Percentiles rank a stretch among this genome's conserved stretches.
phyloP scores from a whole-genome alignment of 2,797 vertebrate genomes.

The Parambassis ranga region DNA sequence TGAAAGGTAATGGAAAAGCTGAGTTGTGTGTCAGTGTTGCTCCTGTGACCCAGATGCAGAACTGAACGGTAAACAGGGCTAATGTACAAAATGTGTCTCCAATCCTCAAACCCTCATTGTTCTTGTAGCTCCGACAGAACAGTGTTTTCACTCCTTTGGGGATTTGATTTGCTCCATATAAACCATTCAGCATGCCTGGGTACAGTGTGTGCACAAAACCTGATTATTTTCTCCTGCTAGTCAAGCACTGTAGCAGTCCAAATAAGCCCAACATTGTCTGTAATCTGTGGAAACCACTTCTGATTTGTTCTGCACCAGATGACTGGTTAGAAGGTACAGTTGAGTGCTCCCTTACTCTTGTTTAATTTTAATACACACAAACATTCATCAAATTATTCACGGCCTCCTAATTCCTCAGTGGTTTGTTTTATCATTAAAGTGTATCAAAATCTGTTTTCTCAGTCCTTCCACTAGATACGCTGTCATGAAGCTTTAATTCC shows the following conservation, averaged over 20 bases:
- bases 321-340: constrained; percentile 13
- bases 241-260: constrained; percentile 14
- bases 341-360: neutral
- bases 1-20: neutral
- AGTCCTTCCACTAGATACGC: constrained; percentile 9
- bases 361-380: constrained; percentile 23
- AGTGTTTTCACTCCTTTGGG: constrained; percentile 11
- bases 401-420: constrained; percentile 36
- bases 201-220: constrained; percentile 22
- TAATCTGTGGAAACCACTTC: constrained; percentile 31
- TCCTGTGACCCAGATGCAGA: neutral
- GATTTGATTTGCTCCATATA: constrained; percentile 29
- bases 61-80: neutral
- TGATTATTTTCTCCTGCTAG: constrained; percentile 30
- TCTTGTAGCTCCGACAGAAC: neutral
- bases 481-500: neutral
- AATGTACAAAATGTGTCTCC: neutral
- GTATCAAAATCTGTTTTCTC: constrained; percentile 49
- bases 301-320: constrained; percentile 45
- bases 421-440: constrained; percentile 54
- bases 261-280: constrained; percentile 23
- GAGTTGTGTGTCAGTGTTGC: neutral
- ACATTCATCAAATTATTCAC: constrained; percentile 55
- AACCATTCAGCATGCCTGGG: constrained; percentile 18
- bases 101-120: neutral